These are phyloP conservation scores for Drosophila ironensis DNA, from an alignment of 1,140 invertebrate species.

Conservation along the genomic window DNA sequence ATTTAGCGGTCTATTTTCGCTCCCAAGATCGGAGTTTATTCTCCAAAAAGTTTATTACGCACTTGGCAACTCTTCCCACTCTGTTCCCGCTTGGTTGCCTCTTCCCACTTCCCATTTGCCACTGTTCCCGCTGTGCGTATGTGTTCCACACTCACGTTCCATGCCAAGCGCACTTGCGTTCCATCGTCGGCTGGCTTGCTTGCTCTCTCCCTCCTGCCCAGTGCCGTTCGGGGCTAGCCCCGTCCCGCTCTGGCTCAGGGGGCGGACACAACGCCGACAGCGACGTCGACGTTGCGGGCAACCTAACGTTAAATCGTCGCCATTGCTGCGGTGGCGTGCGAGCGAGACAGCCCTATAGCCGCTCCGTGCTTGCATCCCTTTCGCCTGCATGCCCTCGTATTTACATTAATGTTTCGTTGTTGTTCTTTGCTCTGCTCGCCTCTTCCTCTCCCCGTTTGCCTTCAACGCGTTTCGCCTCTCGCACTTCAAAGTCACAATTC, in stretches of 20 bases:
- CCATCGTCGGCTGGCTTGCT: no score
- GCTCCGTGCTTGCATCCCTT: background rate
- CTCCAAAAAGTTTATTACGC: no score
- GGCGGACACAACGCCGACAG: conserved; percentile 28
- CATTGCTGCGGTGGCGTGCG: conserved; percentile 63
- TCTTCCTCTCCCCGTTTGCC: conserved; percentile 3
- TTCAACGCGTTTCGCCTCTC: conserved; percentile 47
- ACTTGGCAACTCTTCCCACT: background rate
- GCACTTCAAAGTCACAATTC: conserved; percentile 69
- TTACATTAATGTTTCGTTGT: conserved; percentile 56
- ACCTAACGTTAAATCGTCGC: conserved; percentile 56
- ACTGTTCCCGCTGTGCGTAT: no score
- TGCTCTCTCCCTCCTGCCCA: background rate
- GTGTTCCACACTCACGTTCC: no score
- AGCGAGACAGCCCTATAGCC: conserved; percentile 41
- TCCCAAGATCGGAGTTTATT: no score
- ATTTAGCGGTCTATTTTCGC: no score
- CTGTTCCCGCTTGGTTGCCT: conserved; percentile 26
- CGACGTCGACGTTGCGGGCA: conserved; percentile 31
- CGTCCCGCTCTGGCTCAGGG: conserved; percentile 39
- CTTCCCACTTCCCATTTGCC: no score
- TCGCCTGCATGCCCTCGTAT: conserved; percentile 27
- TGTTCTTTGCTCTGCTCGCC: background rate
- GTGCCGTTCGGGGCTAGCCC: background rate
- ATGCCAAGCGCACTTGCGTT: no score